These are phyloP conservation scores for Cerastoderma edule DNA, from an alignment of 2,888 invertebrate genomes.

Conservation along the genomic window DNA sequence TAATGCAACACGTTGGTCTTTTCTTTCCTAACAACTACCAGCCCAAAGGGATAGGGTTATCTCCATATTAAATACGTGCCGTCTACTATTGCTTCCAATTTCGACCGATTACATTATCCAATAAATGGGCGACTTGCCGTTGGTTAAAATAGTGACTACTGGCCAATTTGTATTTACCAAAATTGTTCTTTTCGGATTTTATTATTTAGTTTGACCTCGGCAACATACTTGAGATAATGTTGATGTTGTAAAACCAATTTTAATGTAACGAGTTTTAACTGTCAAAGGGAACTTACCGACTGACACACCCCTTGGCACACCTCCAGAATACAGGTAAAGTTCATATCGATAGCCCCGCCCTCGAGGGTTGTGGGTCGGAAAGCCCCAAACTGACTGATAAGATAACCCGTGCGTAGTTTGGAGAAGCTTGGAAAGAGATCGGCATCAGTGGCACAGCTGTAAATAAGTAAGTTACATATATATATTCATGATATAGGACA, in stretches of 20 bases:
- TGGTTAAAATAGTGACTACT: background rate
- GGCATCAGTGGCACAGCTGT: constrained; percentile 58
- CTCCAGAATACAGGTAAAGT: constrained; percentile 60
- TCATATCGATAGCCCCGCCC: constrained; percentile 56
- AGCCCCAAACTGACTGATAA: constrained; percentile 62
- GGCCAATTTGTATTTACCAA: background rate
- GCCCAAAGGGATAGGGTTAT: background rate
- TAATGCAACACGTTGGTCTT: background rate
- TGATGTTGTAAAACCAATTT: background rate
- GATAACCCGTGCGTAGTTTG: constrained; percentile 46
- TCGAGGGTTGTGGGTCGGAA: constrained; percentile 59
- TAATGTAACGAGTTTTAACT: background rate
- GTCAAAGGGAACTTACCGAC: constrained; percentile 35
- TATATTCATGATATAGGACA: background rate
- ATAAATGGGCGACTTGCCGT: background rate
- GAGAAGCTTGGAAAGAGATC: constrained; percentile 62
- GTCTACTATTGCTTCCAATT: background rate
- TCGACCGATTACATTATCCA: background rate
- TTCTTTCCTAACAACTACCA: background rate
- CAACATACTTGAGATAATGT: background rate
- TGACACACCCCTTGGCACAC: constrained; percentile 56
- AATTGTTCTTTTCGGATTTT: background rate
- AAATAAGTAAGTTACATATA: constrained; percentile 2
- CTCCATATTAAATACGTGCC: background rate
- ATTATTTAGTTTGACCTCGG: background rate